Percentiles rank a stretch among this genome's conserved stretches.
Evolutionary conservation across 2,888 invertebrate genomes (phyloP).

Genomic region (Volucella bombylans): DNA sequence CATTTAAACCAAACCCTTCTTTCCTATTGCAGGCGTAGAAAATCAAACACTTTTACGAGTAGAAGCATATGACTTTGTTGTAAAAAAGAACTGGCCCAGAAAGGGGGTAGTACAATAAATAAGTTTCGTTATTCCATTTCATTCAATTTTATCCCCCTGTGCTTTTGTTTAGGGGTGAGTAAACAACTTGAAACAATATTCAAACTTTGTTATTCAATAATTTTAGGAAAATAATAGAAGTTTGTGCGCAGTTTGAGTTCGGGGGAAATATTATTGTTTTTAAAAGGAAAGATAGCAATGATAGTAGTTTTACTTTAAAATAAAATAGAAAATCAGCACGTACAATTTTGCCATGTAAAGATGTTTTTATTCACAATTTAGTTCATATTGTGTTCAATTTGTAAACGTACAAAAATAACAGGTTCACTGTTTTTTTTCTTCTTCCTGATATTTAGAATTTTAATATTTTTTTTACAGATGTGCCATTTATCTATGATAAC

Average conservation of each 20-base stretch:
- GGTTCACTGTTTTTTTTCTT: background rate
- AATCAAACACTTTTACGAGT: slow-evolving; percentile 8
- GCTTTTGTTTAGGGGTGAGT: slow-evolving; percentile 60
- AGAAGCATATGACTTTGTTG: slow-evolving; percentile 6
- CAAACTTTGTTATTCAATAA: slow-evolving; percentile 73
- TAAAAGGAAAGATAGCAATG: slow-evolving; percentile 38
- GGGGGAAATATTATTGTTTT: slow-evolving; percentile 44
- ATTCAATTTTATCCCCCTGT: slow-evolving; percentile 16
- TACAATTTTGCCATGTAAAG: slow-evolving; percentile 10
- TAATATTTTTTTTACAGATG: no score
- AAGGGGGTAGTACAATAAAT: slow-evolving; percentile 62
- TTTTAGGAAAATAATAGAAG: slow-evolving; percentile 68
- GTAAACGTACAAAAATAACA: background rate
- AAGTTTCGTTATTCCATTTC: slow-evolving; percentile 44
- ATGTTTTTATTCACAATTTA: slow-evolving; percentile 57
- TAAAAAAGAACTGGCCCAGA: slow-evolving; percentile 1
- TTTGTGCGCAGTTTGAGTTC: slow-evolving; percentile 47
- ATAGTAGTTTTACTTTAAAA: slow-evolving; percentile 15
- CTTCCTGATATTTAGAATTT: background rate
- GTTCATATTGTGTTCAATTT: slow-evolving; percentile 37
- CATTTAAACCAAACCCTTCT: slow-evolving; percentile 45
- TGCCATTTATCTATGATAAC: background rate
- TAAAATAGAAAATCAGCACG: background rate
- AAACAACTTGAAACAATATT: slow-evolving; percentile 73
- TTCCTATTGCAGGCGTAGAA: background rate